phyloP scores from a whole-genome alignment of 2,113 vertebrate species.

The Turnix velox region DNA sequence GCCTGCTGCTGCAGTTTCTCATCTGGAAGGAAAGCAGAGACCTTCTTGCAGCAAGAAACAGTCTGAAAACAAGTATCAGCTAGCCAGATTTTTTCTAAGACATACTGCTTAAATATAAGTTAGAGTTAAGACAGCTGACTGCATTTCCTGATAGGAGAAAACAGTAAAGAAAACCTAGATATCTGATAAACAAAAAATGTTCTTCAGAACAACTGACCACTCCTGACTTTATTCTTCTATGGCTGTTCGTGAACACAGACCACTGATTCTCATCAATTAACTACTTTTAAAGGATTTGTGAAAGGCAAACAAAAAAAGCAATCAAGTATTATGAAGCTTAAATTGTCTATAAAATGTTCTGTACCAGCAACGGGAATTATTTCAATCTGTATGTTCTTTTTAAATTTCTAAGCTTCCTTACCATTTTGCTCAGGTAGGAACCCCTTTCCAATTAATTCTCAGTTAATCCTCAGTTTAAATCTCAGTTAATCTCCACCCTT shows the following conservation, averaged over 20 bases:
- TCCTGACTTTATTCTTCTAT: neutral
- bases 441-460: neutral
- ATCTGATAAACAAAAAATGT: neutral
- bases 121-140: too few relatives aligned
- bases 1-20: neutral
- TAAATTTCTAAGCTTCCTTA: neutral
- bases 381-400: neutral
- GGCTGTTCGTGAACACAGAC: neutral
- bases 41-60: neutral
- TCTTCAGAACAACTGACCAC: neutral
- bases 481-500: neutral
- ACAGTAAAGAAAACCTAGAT: neutral
- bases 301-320: neutral
- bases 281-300: neutral
- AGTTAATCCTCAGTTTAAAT: neutral
- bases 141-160: neutral
- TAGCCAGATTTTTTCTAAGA: neutral
- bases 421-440: neutral
- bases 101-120: neutral
- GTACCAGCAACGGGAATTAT: neutral
- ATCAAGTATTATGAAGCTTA: neutral
- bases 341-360: neutral
- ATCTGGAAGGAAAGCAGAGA: neutral
- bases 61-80: neutral
- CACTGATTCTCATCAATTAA: neutral